These are phyloP conservation scores for Sepioteuthis lessoniana DNA, from an alignment of 2,888 invertebrate species.

Conservation along the genomic window DNA sequence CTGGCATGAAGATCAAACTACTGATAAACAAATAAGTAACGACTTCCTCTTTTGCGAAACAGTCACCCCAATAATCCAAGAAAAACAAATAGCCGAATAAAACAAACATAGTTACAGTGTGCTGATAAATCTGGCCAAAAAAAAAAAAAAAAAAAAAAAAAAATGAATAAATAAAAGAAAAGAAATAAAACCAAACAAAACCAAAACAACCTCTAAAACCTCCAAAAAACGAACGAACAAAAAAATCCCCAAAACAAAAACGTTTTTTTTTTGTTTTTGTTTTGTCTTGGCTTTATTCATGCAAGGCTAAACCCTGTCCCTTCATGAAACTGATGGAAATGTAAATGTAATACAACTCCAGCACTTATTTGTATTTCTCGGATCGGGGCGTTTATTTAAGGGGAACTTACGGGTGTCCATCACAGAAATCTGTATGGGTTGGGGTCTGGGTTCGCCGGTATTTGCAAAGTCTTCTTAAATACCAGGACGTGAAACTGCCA, in stretches of 20 bases:
- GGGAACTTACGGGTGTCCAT: conserved; percentile 13
- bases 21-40: neutral
- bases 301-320: conserved; percentile 33
- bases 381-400: conserved; percentile 17
- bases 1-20: neutral
- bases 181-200: no score
- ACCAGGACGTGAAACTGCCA: neutral
- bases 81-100: conserved; percentile 33
- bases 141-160: no score
- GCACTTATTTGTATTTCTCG: conserved; percentile 23
- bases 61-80: conserved; percentile 10
- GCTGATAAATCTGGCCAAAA: neutral
- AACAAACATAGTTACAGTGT: conserved; percentile 9
- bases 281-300: neutral
- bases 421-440: neutral
- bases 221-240: no score
- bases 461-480: neutral
- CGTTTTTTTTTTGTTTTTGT: no score
- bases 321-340: conserved; percentile 13
- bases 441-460: neutral
- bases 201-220: no score
- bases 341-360: neutral
- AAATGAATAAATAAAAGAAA: no score
- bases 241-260: no score
- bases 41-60: conserved; percentile 33